phyloP scores from a whole-genome alignment of 2,797 vertebrate genomes.

The Geotria australis region DNA sequence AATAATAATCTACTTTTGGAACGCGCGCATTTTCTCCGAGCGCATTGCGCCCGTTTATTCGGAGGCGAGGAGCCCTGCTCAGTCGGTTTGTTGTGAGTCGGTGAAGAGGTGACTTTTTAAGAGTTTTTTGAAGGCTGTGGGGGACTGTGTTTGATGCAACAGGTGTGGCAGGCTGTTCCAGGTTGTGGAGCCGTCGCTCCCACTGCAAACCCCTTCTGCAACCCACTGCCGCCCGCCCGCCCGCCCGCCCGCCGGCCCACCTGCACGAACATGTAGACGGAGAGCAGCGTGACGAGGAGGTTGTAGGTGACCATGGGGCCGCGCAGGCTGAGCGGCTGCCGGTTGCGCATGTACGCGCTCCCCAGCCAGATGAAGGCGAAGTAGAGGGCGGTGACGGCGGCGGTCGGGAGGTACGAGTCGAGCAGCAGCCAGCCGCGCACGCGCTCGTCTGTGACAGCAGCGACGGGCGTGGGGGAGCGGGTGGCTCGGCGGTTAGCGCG shows the following conservation, averaged over 20 bases:
- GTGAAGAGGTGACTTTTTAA: no score
- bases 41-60: no score
- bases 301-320: constrained; percentile 59
- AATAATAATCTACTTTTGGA: no score
- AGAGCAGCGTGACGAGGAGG: constrained; percentile 50
- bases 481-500: constrained; percentile 1
- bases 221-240: no score
- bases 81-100: no score
- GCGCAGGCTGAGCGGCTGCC: constrained; percentile 38
- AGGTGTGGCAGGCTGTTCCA: no score
- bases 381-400: constrained; percentile 44
- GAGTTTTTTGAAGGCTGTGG: no score
- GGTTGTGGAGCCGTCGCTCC: no score
- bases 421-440: constrained; percentile 71
- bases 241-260: constrained; percentile 19
- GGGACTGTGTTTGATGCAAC: no score
- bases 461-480: constrained; percentile 1
- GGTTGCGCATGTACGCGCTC: constrained; percentile 65
- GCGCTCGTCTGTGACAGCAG: constrained; percentile 26
- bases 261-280: constrained; percentile 85
- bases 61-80: no score
- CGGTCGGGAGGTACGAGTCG: constrained; percentile 52
- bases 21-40: no score
- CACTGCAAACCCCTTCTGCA: no score
- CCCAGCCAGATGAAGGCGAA: constrained; percentile 68